phyloP scores from a whole-genome alignment of 2,113 vertebrate genomes.

The Pandion haliaetus region DNA sequence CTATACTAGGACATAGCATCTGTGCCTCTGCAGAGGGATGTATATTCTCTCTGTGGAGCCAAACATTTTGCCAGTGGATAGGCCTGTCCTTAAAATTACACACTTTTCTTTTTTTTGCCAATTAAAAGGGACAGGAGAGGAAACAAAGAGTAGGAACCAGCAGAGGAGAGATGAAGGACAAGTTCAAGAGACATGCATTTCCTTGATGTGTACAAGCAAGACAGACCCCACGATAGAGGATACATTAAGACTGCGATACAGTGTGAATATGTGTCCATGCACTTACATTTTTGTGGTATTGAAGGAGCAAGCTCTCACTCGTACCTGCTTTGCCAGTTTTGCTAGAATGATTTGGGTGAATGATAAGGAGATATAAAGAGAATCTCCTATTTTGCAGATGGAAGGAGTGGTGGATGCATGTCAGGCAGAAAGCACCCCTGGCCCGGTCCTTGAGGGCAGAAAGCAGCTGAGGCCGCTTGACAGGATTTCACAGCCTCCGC shows the following conservation, averaged over 20 bases:
- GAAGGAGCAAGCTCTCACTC: background rate
- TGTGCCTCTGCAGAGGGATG: background rate
- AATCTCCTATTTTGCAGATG: accelerated
- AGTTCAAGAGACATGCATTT: background rate
- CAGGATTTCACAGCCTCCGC: background rate
- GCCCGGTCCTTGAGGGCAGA: background rate
- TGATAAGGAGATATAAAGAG: background rate
- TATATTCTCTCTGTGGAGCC: background rate
- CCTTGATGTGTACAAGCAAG: background rate
- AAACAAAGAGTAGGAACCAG: background rate
- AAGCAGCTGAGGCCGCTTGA: background rate
- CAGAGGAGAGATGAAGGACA: background rate
- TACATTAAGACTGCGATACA: background rate
- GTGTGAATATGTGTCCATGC: background rate
- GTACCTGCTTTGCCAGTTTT: background rate
- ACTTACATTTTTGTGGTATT: background rate
- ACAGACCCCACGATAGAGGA: background rate
- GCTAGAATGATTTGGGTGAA: background rate
- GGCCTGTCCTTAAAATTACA: background rate
- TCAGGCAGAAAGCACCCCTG: background rate
- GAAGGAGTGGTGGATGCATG: background rate
- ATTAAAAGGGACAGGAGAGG: background rate
- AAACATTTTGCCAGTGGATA: background rate
- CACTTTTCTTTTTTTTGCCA: background rate
- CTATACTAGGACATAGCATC: background rate